Evolutionary conservation across 1,140 invertebrate species (phyloP).

Genomic region (Rhizoglyphus robini): DNA sequence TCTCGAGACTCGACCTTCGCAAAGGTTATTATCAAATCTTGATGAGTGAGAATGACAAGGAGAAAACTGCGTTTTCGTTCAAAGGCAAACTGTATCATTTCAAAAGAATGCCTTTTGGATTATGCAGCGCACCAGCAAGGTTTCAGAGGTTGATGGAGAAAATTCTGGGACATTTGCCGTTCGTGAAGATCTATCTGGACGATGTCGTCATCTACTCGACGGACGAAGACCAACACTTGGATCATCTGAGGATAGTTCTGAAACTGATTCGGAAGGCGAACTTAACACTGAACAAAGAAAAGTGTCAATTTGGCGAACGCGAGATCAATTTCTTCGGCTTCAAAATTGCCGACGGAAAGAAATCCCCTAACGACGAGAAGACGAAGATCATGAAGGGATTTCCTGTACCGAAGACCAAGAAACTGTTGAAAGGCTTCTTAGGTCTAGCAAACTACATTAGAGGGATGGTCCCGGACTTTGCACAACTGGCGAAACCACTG

Average conservation of each 20-base stretch:
- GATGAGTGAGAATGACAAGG: too few relatives aligned
- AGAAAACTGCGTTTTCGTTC: too few relatives aligned
- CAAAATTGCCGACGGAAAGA: background rate
- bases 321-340: conserved; percentile 22
- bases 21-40: too few relatives aligned
- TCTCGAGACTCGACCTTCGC: too few relatives aligned
- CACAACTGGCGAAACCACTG: too few relatives aligned
- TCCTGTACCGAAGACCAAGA: too few relatives aligned
- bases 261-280: background rate
- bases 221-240: conserved; percentile 17
- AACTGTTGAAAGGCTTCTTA: too few relatives aligned
- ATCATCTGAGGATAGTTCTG: background rate
- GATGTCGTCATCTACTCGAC: too few relatives aligned
- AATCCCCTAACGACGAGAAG: too few relatives aligned
- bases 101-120: conserved; percentile 22
- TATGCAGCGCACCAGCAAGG: conserved; percentile 20
- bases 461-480: too few relatives aligned
- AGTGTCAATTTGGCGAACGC: conserved; percentile 22
- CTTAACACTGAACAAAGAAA: conserved; percentile 22
- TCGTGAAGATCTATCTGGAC: conserved; percentile 17
- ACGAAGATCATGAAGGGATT: too few relatives aligned
- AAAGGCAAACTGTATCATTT: conserved; percentile 25
- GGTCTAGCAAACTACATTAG: too few relatives aligned
- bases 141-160: conserved; percentile 6
- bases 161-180: conserved; percentile 15